Evolutionary conservation across 2,113 vertebrate species (phyloP).

Genomic region (Equus quagga): DNA sequence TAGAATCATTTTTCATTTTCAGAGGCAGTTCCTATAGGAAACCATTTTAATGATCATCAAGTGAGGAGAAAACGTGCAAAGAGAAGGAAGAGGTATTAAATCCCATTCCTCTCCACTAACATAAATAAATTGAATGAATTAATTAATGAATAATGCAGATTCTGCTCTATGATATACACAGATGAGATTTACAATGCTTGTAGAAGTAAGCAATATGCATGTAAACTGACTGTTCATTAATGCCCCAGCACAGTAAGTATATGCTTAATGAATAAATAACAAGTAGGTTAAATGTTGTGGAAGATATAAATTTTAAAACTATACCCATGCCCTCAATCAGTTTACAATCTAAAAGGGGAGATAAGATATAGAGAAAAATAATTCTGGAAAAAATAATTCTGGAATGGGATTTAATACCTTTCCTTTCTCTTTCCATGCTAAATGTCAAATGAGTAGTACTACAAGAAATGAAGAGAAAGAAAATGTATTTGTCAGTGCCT

Average conservation of each 20-base stretch:
- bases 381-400: neutral
- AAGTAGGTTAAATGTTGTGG: neutral
- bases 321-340: neutral
- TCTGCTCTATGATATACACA: neutral
- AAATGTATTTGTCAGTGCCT: neutral
- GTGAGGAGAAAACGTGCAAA: constrained; percentile 38
- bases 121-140: neutral
- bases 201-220: neutral
- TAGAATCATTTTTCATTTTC: constrained; percentile 65
- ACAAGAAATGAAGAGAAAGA: neutral
- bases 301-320: neutral
- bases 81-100: constrained; percentile 33
- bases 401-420: neutral
- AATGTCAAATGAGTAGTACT: neutral
- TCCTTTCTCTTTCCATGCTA: neutral
- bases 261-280: neutral
- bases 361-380: neutral
- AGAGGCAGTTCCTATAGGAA: constrained; percentile 44
- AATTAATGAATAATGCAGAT: neutral
- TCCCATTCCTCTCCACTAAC: neutral
- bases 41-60: constrained; percentile 54
- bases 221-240: neutral
- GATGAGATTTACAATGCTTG: neutral
- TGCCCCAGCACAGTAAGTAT: neutral
- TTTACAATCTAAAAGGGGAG: neutral